Conservation (phyloP, 2,888 invertebrate species). For the Protodeltote pygarga region DNA sequence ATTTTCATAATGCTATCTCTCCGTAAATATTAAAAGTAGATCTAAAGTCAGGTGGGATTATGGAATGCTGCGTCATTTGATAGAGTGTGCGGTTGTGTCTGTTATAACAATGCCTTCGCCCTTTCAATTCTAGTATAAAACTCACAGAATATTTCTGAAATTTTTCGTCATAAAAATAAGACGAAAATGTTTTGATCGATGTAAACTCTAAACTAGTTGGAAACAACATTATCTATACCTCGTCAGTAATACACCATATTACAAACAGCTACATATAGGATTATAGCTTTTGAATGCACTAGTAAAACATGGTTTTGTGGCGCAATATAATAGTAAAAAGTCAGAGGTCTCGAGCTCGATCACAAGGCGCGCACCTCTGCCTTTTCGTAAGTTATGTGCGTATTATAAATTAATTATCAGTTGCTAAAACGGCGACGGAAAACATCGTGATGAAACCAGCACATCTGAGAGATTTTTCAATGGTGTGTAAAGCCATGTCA, state of each 20-base stretch:
- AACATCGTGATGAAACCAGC: too few species aligned
- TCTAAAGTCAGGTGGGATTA: conserved; percentile 18
- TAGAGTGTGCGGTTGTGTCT: conserved; percentile 17
- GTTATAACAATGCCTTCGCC: conserved; percentile 2
- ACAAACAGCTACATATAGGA: too few species aligned
- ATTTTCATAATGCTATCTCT: conserved; percentile 11
- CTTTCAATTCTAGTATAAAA: conserved; percentile 3
- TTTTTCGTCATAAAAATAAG: conserved; percentile 1
- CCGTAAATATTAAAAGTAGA: conserved; percentile 19
- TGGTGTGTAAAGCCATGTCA: too few species aligned
- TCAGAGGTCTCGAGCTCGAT: too few species aligned
- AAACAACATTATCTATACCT: background rate
- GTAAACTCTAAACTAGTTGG: background rate
- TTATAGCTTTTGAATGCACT: conserved; percentile 2
- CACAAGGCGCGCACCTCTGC: too few species aligned
- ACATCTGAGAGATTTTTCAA: too few species aligned
- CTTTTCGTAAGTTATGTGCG: too few species aligned
- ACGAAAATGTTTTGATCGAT: background rate
- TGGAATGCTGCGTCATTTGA: conserved; percentile 18
- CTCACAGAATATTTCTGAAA: background rate
- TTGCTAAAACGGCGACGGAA: too few species aligned
- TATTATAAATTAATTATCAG: too few species aligned
- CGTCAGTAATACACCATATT: too few species aligned
- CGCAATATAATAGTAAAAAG: conserved; percentile 27
- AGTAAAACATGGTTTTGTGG: conserved; percentile 15